Percentiles rank a stretch among this genome's conserved stretches.
These are phyloP conservation scores for Endomychus coccineus DNA, from an alignment of 2,888 invertebrate genomes.

Conservation along the genomic window DNA sequence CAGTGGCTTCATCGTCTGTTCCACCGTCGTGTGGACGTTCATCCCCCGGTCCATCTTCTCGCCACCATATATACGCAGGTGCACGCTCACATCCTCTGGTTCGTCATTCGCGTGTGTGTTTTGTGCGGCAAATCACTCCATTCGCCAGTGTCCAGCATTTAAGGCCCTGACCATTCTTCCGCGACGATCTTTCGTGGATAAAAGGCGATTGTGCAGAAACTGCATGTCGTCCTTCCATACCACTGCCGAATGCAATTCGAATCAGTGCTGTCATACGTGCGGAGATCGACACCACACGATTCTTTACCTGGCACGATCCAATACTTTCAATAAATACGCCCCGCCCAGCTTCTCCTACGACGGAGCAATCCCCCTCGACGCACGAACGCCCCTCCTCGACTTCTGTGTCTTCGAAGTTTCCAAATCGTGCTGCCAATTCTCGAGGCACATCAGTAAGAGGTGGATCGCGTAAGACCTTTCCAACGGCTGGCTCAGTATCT, in stretches of 20 bases:
- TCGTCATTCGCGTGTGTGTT: too few species aligned
- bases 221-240: slow-evolving; percentile 5
- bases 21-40: not conserved
- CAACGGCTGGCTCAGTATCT: too few species aligned
- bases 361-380: too few species aligned
- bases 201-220: slow-evolving; percentile 1
- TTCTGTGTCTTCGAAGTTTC: too few species aligned
- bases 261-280: slow-evolving; percentile 4
- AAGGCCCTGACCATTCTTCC: slow-evolving; percentile 1
- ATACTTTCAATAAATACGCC: too few species aligned
- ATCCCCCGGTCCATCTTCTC: not conserved
- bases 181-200: slow-evolving; percentile 2
- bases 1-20: slow-evolving; percentile 1
- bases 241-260: slow-evolving; percentile 2
- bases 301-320: not conserved
- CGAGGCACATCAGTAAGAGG: too few species aligned
- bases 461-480: too few species aligned
- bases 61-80: not conserved
- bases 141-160: too few species aligned
- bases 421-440: too few species aligned
- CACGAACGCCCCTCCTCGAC: not conserved
- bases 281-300: slow-evolving; percentile 1
- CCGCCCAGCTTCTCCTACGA: too few species aligned
- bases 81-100: too few species aligned
- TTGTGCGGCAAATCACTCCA: too few species aligned